A percentile compares a stretch with the other conserved stretches of the same genome.
Evolutionary conservation across 2,797 vertebrate genomes (phyloP).

Genomic region (Heterohyrax brucei): DNA sequence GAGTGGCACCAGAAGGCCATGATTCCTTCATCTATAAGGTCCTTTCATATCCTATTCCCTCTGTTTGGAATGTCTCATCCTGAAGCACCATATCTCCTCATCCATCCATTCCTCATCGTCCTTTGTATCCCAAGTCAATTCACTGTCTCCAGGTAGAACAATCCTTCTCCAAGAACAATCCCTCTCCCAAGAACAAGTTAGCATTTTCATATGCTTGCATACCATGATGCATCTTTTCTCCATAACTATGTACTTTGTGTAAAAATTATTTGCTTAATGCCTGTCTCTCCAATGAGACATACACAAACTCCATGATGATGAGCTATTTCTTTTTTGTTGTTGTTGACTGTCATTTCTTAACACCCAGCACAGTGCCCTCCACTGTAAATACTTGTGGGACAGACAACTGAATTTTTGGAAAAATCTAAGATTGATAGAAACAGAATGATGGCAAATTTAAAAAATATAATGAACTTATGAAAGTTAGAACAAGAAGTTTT

Average conservation of each 20-base stretch:
- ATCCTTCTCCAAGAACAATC: background rate
- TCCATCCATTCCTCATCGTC: background rate
- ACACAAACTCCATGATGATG: background rate
- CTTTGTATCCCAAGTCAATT: background rate
- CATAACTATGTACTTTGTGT: background rate
- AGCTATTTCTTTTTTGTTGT: background rate
- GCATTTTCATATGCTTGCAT: background rate
- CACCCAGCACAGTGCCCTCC: background rate
- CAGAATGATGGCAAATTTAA: conserved; percentile 28
- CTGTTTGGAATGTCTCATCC: background rate
- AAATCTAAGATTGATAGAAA: conserved; percentile 1
- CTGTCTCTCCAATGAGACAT: background rate
- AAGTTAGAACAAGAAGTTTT: conserved; percentile 1
- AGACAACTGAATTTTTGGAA: conserved; percentile 64
- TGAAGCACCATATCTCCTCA: background rate
- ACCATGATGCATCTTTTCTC: background rate
- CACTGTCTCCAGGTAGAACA: background rate
- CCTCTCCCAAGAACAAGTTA: background rate
- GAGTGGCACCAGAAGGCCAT: background rate
- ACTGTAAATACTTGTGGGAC: conserved; percentile 37
- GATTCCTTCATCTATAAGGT: background rate
- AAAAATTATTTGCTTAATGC: background rate
- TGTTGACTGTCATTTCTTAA: conserved; percentile 39
- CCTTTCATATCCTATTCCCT: background rate
- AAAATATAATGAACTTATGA: conserved; percentile 49